These are phyloP conservation scores for Saccostrea glomerata DNA, from an alignment of 1,140 invertebrate species.

Conservation along the genomic window DNA sequence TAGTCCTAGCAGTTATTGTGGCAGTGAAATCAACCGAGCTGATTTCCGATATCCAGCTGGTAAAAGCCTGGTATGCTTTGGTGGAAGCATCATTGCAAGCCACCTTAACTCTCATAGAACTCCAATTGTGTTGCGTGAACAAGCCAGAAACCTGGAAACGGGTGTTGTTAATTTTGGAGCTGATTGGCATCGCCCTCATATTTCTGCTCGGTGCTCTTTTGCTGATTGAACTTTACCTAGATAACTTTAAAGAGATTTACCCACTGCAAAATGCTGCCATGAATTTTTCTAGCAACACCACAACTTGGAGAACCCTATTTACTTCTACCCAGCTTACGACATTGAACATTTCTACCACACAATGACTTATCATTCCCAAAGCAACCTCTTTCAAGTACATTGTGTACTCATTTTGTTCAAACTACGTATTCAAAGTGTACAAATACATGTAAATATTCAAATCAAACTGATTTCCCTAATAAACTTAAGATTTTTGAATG, in stretches of 20 bases:
- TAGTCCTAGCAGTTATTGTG: neutral
- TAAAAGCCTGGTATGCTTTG: neutral
- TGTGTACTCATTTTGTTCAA: too few species aligned
- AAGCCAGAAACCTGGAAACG: neutral
- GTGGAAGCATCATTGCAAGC: neutral
- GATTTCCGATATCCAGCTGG: neutral
- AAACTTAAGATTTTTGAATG: too few species aligned
- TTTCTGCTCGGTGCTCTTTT: neutral
- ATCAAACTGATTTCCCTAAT: too few species aligned
- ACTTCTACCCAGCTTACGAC: neutral
- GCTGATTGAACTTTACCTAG: neutral
- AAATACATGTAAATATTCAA: too few species aligned
- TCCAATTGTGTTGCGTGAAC: neutral
- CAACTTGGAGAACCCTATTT: neutral
- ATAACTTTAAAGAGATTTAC: neutral
- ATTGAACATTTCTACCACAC: too few species aligned
- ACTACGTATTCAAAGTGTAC: too few species aligned
- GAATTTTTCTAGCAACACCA: neutral
- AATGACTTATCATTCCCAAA: too few species aligned
- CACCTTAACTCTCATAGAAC: neutral
- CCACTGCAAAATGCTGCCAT: neutral
- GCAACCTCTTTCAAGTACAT: too few species aligned
- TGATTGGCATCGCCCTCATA: neutral
- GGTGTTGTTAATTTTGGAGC: neutral
- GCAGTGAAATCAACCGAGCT: neutral